These are phyloP conservation scores for Protodeltote pygarga DNA, from an alignment of 2,888 invertebrate genomes.

Conservation along the genomic window DNA sequence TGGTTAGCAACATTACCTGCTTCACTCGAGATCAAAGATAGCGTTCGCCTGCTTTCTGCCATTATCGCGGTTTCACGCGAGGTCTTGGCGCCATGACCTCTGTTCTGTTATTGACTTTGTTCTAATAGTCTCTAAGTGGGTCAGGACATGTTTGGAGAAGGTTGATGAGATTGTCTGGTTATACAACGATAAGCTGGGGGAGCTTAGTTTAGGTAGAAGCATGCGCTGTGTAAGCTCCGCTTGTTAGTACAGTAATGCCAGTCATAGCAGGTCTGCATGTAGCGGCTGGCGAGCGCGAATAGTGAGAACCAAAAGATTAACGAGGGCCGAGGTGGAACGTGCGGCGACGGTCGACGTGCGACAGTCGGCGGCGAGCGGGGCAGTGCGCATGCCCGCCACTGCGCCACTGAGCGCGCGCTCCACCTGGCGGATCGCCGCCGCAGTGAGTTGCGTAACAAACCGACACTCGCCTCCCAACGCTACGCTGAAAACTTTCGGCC, in stretches of 20 bases:
- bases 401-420: conserved; percentile 83
- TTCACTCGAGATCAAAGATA: conserved; percentile 63
- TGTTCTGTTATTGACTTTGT: conserved; percentile 75
- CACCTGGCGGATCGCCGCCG: conserved; percentile 83
- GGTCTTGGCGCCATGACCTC: conserved; percentile 74
- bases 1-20: conserved; percentile 39
- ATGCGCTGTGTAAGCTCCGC: too few species aligned
- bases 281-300: conserved; percentile 55
- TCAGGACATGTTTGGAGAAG: conserved; percentile 45
- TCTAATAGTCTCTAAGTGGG: conserved; percentile 50
- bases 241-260: too few species aligned
- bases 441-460: conserved; percentile 86
- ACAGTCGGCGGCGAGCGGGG: conserved; percentile 40
- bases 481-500: conserved; percentile 81
- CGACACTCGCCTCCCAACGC: conserved; percentile 80
- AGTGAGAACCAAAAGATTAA: conserved; percentile 63
- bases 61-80: conserved; percentile 74
- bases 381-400: conserved; percentile 85
- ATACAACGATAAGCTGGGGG: conserved; percentile 1
- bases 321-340: conserved; percentile 45
- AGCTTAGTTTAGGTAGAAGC: neutral
- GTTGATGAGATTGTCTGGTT: conserved; percentile 34
- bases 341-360: conserved; percentile 34
- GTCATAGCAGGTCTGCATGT: conserved; percentile 32
- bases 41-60: conserved; percentile 67